Base-by-base conservation (phyloP, 1,140 invertebrate species). In the Zaprionus gabonicus region DNA sequence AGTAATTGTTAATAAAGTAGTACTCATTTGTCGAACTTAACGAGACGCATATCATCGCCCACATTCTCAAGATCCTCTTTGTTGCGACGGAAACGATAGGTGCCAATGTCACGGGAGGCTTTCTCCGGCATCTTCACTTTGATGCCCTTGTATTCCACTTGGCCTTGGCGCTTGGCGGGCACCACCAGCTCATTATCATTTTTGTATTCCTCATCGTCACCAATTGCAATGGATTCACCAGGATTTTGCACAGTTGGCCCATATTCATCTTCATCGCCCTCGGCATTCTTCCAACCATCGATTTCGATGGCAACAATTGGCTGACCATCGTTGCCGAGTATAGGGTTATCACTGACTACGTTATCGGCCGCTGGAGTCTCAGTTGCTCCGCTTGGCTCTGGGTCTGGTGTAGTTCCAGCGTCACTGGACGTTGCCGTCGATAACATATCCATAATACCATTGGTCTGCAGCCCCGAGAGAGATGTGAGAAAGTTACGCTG, bases 61-160 rank as follows among this genome's bases (percentile, higher is more conserved):
- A 87, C 70, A 0, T 41, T 74, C 38, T 81, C 20, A 1, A 78
- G 7, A n/a, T 87, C 83, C 27, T 57, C 53, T 5, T 58, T n/a
- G 44, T 84, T 81, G 28, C 83, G 84, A 1, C 83, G 81, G n/a
- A 87, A 87, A 6, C 83, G 84, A 81, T 87, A 87, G 3, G 83
- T 87, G 46, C 83, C 83, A 25, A 88, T 27, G 51, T 87, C 78
- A 38, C 78, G 63, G 64, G 49, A 59, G 0, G 78, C 78, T 3
- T 55, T 38, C 10, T 78, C 69, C 0, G 84, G 84, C n/a, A 87
- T 28, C 23, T 67, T 83, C 13, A 87, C 68, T 25, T 88, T 87
- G 1, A 87, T 87, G 27, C 83, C 83, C 44, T 84, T 81, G 51
- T 87, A 87, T 13, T 88, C 74, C 5, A 71, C 64, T 2, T 70